Evolutionary conservation across 1,140 invertebrate species (phyloP).

Genomic region (Geopemphigus sp.): DNA sequence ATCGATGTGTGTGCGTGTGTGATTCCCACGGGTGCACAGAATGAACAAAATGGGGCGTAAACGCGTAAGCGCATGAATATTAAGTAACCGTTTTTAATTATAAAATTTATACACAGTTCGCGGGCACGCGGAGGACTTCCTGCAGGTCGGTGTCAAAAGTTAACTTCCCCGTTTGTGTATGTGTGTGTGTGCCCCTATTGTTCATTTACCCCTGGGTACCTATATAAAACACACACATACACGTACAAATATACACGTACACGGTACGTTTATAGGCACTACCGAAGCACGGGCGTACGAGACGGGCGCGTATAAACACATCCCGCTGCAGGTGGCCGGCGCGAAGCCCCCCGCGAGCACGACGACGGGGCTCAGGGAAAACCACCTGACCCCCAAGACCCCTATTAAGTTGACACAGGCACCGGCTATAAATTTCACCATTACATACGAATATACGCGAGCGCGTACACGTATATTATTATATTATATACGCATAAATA

Average conservation of each 20-base stretch:
- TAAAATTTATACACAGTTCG: constrained; percentile 29
- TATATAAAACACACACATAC: no score
- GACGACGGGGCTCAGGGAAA: constrained; percentile 3
- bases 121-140: constrained; percentile 23
- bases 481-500: constrained; percentile 16
- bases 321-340: constrained; percentile 44
- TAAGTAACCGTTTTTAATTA: constrained; percentile 47
- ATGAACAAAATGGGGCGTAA: constrained; percentile 5
- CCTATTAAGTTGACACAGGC: constrained; percentile 46
- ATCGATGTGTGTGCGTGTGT: not conserved
- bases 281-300: no score
- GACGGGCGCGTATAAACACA: not conserved
- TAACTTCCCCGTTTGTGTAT: constrained; percentile 17
- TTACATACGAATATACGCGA: not conserved
- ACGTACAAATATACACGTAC: no score
- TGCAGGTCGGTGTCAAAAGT: constrained; percentile 46
- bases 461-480: not conserved
- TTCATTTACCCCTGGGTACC: constrained; percentile 11
- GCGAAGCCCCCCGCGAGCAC: constrained; percentile 42
- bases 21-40: constrained; percentile 18
- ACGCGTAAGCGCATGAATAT: constrained; percentile 30
- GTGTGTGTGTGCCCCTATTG: constrained; percentile 37
- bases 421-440: constrained; percentile 42
- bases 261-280: no score
- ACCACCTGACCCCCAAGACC: constrained; percentile 43